Conservation (phyloP, 2,113 vertebrate genomes). For the Chrysemys picta region DNA sequence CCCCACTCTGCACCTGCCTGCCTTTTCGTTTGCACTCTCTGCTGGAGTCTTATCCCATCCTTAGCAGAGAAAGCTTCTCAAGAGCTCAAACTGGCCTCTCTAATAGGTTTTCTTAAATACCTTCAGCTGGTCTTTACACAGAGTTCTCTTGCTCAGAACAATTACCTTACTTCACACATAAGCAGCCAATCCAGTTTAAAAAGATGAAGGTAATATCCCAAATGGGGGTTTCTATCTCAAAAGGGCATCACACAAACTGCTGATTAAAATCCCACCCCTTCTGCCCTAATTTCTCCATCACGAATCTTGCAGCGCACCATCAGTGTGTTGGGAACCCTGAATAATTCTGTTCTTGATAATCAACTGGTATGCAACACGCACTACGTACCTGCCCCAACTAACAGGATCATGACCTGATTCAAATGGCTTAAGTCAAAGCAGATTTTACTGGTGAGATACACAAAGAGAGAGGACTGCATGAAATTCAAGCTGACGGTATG, state of each 20-base stretch:
- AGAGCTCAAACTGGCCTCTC: background rate
- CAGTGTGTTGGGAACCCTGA: background rate
- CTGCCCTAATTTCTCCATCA: background rate
- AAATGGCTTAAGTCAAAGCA: background rate
- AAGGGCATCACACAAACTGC: background rate
- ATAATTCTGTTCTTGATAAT: background rate
- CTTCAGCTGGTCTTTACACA: too few species aligned
- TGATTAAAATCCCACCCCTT: background rate
- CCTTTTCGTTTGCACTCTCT: background rate
- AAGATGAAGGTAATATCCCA: too few species aligned
- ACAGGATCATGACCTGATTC: background rate
- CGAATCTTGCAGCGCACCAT: too few species aligned
- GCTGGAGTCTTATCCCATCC: background rate
- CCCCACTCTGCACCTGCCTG: background rate
- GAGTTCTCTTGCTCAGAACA: background rate
- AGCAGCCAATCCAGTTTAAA: background rate
- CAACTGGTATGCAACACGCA: background rate
- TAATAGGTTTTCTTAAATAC: background rate
- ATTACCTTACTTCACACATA: background rate
- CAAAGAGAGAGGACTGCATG: rapidly evolving
- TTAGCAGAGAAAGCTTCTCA: background rate
- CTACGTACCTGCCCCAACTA: background rate
- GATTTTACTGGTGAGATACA: background rate
- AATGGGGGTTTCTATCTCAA: background rate
- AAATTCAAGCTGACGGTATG: background rate